A percentile compares a stretch with the other conserved stretches of the same genome.
These are phyloP conservation scores for Mohoua ochrocephala DNA, from an alignment of 2,113 vertebrate species.

Conservation along the genomic window DNA sequence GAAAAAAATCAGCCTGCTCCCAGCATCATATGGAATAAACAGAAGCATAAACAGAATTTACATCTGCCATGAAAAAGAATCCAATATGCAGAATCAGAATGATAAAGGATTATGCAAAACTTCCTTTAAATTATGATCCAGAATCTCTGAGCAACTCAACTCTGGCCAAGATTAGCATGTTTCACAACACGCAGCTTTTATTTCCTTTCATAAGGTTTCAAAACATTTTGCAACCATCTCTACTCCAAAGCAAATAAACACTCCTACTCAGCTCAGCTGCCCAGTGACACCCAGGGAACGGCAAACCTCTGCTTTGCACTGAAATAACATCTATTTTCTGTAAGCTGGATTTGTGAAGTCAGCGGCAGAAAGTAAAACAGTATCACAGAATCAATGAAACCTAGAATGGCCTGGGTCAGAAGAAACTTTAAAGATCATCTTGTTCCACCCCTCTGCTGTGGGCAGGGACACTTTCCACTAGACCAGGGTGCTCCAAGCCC, in stretches of 20 bases:
- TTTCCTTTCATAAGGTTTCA: background rate
- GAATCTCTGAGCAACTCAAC: background rate
- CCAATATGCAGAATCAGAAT: background rate
- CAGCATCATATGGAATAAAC: background rate
- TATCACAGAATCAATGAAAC: background rate
- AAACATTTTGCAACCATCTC: background rate
- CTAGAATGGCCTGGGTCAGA: background rate
- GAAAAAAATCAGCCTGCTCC: background rate
- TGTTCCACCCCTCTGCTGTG: fast-evolving
- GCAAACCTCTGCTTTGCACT: background rate
- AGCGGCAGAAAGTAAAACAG: background rate
- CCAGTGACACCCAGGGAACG: background rate
- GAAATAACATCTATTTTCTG: background rate
- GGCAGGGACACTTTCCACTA: background rate
- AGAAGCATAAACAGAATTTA: background rate
- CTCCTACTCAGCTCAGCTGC: background rate
- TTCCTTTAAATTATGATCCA: background rate
- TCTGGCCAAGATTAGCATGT: background rate
- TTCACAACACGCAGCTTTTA: background rate
- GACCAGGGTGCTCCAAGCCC: background rate
- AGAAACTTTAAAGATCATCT: background rate
- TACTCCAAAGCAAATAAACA: conserved; percentile 48
- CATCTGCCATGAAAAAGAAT: background rate
- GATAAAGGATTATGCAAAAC: background rate
- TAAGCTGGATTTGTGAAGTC: background rate